Evolutionary conservation across 2,113 vertebrate species (phyloP).

Genomic region (Prunella himalayana): DNA sequence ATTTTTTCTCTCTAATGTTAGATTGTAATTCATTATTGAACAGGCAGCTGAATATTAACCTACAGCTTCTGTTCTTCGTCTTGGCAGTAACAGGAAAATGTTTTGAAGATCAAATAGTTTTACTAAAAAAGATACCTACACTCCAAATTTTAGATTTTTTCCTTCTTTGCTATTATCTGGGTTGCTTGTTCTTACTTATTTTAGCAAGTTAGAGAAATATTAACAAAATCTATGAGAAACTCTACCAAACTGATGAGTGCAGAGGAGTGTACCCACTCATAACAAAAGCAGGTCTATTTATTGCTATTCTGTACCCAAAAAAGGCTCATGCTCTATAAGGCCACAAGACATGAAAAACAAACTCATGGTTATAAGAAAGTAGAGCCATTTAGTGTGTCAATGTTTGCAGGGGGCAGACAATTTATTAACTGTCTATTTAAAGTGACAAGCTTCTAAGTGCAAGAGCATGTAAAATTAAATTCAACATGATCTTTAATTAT

Average conservation of each 20-base stretch:
- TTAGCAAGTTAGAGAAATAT: neutral
- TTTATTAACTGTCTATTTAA: neutral
- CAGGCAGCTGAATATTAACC: slow-evolving; percentile 3
- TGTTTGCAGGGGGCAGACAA: neutral
- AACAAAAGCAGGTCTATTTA: neutral
- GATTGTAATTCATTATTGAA: neutral
- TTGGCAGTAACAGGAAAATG: neutral
- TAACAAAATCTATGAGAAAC: neutral
- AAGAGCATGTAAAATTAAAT: neutral
- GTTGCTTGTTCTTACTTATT: neutral
- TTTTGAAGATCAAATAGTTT: neutral
- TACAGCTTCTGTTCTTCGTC: slow-evolving; percentile 30
- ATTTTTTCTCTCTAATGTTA: neutral
- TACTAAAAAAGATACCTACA: neutral
- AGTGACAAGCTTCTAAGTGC: neutral
- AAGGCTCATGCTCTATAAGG: neutral
- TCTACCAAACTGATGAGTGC: neutral
- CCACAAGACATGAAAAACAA: neutral
- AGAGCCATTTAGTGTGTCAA: neutral
- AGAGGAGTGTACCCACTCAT: neutral
- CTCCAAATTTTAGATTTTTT: neutral
- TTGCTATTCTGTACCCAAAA: neutral
- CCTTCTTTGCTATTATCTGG: neutral
- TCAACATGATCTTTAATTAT: neutral
- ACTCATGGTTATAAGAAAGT: neutral